Conservation (phyloP, 2,797 vertebrate species). For the Alectoris magna region DNA sequence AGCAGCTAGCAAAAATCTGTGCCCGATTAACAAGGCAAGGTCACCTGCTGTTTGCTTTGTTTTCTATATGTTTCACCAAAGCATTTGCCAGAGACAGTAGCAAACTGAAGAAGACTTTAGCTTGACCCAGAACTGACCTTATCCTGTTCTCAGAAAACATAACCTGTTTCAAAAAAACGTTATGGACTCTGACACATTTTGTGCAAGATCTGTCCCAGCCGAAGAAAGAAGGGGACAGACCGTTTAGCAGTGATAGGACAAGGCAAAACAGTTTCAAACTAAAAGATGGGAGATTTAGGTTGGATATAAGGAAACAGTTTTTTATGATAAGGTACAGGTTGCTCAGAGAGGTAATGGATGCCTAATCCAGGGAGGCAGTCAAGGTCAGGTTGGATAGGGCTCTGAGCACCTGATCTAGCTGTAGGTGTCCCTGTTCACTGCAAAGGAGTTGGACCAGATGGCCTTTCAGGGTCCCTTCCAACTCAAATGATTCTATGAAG, state of each 20-base stretch:
- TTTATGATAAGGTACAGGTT: too few species aligned
- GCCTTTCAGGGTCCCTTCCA: too few species aligned
- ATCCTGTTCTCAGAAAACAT: not conserved
- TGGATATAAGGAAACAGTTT: too few species aligned
- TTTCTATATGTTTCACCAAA: not conserved
- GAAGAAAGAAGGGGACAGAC: not conserved
- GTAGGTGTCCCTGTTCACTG: too few species aligned
- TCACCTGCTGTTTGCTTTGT: not conserved
- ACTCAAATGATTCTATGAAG: not conserved
- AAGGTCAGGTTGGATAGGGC: too few species aligned
- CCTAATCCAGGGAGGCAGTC: too few species aligned
- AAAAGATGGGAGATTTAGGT: too few species aligned
- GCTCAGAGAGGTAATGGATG: too few species aligned
- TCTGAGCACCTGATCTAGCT: too few species aligned
- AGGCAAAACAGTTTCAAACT: too few species aligned
- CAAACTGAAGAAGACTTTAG: not conserved
- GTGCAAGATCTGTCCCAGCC: not conserved
- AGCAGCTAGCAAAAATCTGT: not conserved
- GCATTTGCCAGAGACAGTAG: not conserved
- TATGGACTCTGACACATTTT: rapidly evolving
- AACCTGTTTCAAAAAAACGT: not conserved
- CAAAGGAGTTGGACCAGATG: too few species aligned
- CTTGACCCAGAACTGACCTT: not conserved
- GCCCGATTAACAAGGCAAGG: not conserved
- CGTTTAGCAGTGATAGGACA: too few species aligned